phyloP scores from a whole-genome alignment of 2,113 vertebrate genomes.

The Oxyruncus cristatus region DNA sequence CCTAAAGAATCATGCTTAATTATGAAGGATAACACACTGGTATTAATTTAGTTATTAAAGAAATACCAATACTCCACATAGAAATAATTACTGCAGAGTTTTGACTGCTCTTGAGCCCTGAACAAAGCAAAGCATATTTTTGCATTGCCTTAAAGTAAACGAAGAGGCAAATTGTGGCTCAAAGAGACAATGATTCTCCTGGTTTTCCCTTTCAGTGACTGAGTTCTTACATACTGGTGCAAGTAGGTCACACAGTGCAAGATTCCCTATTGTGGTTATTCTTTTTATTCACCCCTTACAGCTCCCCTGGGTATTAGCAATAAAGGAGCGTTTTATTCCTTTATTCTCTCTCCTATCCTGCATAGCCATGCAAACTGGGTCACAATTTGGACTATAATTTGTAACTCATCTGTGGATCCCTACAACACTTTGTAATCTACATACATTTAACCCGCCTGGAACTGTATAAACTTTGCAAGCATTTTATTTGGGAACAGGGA shows the following conservation, averaged over 20 bases:
- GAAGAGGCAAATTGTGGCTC: neutral
- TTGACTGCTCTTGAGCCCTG: neutral
- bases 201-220: neutral
- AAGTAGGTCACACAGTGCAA: constrained; percentile 49
- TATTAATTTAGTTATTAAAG: neutral
- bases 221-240: neutral
- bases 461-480: neutral
- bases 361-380: constrained; percentile 33
- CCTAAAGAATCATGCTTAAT: neutral
- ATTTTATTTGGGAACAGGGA: neutral
- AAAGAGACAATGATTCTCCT: neutral
- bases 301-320: constrained; percentile 4
- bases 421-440: neutral
- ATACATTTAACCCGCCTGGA: neutral
- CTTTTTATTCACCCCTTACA: neutral
- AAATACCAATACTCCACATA: neutral
- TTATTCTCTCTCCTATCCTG: constrained; percentile 23
- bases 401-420: neutral
- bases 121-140: neutral
- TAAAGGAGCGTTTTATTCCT: constrained; percentile 33
- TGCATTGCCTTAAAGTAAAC: neutral
- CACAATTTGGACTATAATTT: constrained; percentile 24
- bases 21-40: neutral
- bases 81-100: neutral
- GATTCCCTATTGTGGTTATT: neutral